phyloP scores from a whole-genome alignment of 2,888 invertebrate genomes.

The Petrophora chlorosata region DNA sequence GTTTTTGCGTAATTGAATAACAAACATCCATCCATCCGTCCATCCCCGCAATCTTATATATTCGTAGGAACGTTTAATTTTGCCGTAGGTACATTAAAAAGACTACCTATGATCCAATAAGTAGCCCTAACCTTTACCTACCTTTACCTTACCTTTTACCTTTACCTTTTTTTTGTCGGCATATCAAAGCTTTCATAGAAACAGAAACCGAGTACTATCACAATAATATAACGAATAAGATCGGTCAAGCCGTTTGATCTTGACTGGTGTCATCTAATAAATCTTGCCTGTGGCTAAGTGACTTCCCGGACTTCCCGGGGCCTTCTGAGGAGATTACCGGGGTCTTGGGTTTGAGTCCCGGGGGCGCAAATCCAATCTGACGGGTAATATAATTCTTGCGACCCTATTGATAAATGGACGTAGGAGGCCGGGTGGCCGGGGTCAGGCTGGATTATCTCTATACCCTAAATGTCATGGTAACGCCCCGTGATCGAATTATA shows the following conservation, averaged over 20 bases:
- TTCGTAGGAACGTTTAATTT: no score
- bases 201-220: not conserved
- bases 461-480: conserved; percentile 4
- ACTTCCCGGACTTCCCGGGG: conserved; percentile 15
- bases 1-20: no score
- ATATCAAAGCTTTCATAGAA: no score
- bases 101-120: no score
- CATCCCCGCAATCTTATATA: no score
- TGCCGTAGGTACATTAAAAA: no score
- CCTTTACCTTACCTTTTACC: no score
- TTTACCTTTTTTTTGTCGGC: no score
- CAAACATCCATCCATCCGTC: no score
- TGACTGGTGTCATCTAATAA: conserved; percentile 19
- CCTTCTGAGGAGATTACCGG: conserved; percentile 27
- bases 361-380: conserved; percentile 26
- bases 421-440: conserved; percentile 9
- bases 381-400: conserved; percentile 27
- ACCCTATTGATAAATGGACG: conserved; percentile 24
- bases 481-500: no score
- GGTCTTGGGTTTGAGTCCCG: conserved; percentile 29
- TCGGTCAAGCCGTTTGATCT: conserved; percentile 18
- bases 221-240: conserved; percentile 5
- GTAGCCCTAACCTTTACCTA: no score
- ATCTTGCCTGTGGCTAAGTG: conserved; percentile 21
- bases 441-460: conserved; percentile 11